phyloP scores from a whole-genome alignment of 2,888 invertebrate genomes.

The Calephelis perditalis region DNA sequence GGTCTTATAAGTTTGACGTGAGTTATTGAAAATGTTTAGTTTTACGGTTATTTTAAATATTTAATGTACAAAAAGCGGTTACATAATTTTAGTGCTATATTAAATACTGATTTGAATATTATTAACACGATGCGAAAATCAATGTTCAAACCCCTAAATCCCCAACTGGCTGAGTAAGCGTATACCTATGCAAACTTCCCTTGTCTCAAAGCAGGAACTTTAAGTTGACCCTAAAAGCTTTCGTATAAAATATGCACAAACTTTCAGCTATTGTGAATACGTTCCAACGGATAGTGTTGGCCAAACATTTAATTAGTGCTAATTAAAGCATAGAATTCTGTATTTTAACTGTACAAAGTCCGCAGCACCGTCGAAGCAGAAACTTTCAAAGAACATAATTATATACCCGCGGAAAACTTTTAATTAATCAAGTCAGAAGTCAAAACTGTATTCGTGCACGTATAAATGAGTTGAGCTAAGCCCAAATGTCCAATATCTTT shows the following conservation, averaged over 20 bases:
- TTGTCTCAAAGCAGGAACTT: no score
- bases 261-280: neutral
- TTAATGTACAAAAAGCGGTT: neutral
- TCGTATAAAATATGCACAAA: no score
- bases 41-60: no score
- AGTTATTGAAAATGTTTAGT: no score
- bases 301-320: slow-evolving; percentile 7
- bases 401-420: slow-evolving; percentile 35
- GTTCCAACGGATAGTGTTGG: neutral
- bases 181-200: no score
- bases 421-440: slow-evolving; percentile 38
- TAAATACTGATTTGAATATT: no score
- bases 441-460: slow-evolving; percentile 30
- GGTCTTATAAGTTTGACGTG: no score
- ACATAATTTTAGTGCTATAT: neutral
- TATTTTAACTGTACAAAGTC: slow-evolving; percentile 3
- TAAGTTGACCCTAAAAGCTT: no score
- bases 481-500: slow-evolving; percentile 33
- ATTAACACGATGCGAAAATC: no score
- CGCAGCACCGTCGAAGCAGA: neutral
- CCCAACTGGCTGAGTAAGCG: no score
- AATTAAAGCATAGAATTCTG: slow-evolving; percentile 1
- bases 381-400: slow-evolving; percentile 14
- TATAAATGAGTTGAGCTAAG: slow-evolving; percentile 31
- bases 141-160: no score